Conservation (phyloP, 2,797 vertebrate genomes). For the Acanthurus lineatus region DNA sequence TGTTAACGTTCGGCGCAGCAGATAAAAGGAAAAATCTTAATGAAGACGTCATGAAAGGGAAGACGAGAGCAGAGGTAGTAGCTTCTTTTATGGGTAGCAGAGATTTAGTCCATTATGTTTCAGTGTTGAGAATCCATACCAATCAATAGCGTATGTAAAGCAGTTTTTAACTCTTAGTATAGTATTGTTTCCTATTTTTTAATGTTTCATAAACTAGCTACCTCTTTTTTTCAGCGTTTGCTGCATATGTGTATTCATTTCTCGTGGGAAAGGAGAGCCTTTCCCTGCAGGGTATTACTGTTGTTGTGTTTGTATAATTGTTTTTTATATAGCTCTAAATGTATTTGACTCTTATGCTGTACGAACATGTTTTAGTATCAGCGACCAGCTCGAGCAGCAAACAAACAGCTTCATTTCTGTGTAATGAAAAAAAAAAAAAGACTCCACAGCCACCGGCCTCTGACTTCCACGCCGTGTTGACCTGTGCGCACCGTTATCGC, state of each 20-base stretch:
- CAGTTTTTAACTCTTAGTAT: slow-evolving; percentile 52
- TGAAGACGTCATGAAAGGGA: slow-evolving; percentile 15
- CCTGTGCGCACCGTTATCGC: slow-evolving; percentile 12
- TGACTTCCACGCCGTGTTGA: not conserved
- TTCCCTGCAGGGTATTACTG: slow-evolving; percentile 47
- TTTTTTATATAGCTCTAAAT: slow-evolving; percentile 47
- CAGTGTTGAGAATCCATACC: slow-evolving; percentile 42
- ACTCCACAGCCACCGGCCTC: not conserved
- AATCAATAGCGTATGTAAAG: slow-evolving; percentile 51
- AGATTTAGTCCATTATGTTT: slow-evolving; percentile 35
- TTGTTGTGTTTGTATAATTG: slow-evolving; percentile 27
- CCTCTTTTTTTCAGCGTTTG: slow-evolving; percentile 63
- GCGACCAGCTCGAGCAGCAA: not conserved
- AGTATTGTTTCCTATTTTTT: slow-evolving; percentile 57
- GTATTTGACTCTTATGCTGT: slow-evolving; percentile 37
- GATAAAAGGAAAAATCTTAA: not conserved
- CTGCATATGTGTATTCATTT: slow-evolving; percentile 47
- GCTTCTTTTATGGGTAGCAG: slow-evolving; percentile 36
- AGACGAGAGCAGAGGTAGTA: slow-evolving; percentile 18
- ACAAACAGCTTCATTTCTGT: slow-evolving; percentile 25
- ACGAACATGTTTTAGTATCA: slow-evolving; percentile 3
- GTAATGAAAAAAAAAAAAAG: not conserved
- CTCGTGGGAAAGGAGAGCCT: slow-evolving; percentile 9
- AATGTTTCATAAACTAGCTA: slow-evolving; percentile 72
- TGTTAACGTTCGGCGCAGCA: not conserved